These are phyloP conservation scores for Ephestia elutella DNA, from an alignment of 1,140 invertebrate genomes.

Conservation along the genomic window DNA sequence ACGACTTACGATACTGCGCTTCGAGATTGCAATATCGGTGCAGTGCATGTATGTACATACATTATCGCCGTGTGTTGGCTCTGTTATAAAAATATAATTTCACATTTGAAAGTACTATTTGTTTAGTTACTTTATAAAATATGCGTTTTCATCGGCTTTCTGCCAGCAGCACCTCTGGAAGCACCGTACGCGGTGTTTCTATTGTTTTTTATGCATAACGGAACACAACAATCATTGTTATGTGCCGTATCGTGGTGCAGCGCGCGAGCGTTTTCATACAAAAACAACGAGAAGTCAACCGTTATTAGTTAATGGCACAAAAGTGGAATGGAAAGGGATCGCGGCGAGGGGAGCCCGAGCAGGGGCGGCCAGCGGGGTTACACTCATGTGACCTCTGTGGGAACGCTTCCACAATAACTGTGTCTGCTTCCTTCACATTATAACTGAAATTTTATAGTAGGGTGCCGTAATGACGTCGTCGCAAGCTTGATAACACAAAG, in stretches of 20 bases:
- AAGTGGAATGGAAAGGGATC: background rate
- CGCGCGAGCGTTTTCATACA: background rate
- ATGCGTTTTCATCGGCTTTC: background rate
- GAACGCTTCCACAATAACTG: background rate
- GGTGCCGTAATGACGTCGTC: too few species aligned
- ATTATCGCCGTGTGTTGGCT: too few species aligned
- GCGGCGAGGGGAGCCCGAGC: background rate
- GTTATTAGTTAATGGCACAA: constrained; percentile 2
- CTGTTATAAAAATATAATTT: too few species aligned
- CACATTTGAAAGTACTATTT: too few species aligned
- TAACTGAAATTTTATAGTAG: too few species aligned
- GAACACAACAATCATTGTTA: background rate
- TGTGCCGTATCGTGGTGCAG: background rate
- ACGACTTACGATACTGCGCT: too few species aligned
- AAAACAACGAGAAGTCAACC: background rate
- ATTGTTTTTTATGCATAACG: background rate
- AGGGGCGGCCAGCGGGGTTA: background rate
- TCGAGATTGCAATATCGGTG: too few species aligned
- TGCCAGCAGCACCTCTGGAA: background rate
- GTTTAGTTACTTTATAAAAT: too few species aligned
- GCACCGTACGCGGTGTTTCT: background rate
- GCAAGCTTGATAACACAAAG: too few species aligned
- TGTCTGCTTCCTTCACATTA: background rate
- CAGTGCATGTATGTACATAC: too few species aligned
- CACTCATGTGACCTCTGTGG: too few species aligned